Base-by-base conservation (phyloP, 2,888 invertebrate species). In the Smittia sp. region DNA sequence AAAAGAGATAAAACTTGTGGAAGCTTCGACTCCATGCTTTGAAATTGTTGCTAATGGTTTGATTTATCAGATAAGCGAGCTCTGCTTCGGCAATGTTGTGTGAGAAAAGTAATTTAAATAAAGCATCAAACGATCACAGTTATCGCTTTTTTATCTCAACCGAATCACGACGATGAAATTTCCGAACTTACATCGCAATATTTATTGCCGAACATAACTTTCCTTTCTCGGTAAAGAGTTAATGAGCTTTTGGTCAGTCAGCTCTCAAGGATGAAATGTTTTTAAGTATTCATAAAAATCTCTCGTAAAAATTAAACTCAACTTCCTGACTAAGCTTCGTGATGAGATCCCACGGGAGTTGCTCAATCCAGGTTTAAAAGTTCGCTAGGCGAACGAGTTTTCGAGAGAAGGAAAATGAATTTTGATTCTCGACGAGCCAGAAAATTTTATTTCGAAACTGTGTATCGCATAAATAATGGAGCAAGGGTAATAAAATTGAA, bases 401-500 rank as follows among this genome's bases (percentile, higher is more conserved):
- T 9, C 15, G 15, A 52, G 46, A 4, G 62, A 22, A 58, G 22
- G 24, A 70, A 22, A n/a, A 46, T 46, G 27, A 46, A 46, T 41
- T 68, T 68, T 46, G 2, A 15, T 15, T 46, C 18, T 18, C 52
- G 18, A 11, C n/a, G 52, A 20, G 20, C 24, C 7, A 63, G 27
- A 63, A 63, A 63, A 63, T n/a, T 22, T 63, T 27, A 63, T 63
- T 20, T 54, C 52, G 62, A 72, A 72, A 72, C 27, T 72, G 72
- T 72, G 72, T 72, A 73, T 65, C 73, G 52, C 73, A 73, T 73
- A 73, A 73, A 73, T 73, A 73, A 73, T 73, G 65, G 41, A 73
- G 62, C 25, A 72, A 18, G 54, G 63, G 73, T 65, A 73, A 73
- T 73, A 73, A 73, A 73, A 73, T 46, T 73, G 73, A 65, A 65